Conservation (phyloP, 64 coral and sea anemone genomes). For the Stichodactyla mertensii region DNA sequence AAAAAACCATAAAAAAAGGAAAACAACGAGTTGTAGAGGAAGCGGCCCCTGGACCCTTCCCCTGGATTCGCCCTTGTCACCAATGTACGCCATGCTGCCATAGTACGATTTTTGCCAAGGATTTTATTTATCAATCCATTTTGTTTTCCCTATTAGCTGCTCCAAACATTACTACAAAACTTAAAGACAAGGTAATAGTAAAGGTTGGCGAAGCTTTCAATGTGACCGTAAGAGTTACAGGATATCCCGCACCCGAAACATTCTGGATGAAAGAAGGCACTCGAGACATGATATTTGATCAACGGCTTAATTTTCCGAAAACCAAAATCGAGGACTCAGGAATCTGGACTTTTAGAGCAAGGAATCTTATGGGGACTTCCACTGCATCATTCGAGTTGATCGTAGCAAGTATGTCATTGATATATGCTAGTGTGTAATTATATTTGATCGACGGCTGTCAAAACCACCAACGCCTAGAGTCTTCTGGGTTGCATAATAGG, state of each 20-base stretch:
- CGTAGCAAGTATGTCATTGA: slow-evolving; percentile 42
- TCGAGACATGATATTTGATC: slow-evolving; percentile 24
- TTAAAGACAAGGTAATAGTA: not conserved
- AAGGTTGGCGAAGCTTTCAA: slow-evolving; percentile 19
- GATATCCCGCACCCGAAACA: slow-evolving; percentile 30
- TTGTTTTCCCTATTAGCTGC: not conserved
- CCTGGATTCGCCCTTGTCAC: too few species aligned
- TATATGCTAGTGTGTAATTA: not conserved
- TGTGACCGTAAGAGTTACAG: slow-evolving; percentile 1
- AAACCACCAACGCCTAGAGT: too few species aligned
- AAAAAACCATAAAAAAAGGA: too few species aligned
- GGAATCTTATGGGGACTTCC: slow-evolving; percentile 44
- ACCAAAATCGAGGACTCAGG: slow-evolving; percentile 42
- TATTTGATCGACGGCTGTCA: not conserved
- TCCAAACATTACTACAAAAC: slow-evolving; percentile 37
- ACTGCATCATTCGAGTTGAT: slow-evolving; percentile 27
- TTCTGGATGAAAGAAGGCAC: slow-evolving; percentile 42
- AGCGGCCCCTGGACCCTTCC: too few species aligned
- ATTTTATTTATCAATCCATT: too few species aligned
- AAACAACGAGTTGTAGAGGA: too few species aligned
- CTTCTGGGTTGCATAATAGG: too few species aligned
- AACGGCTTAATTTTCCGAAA: slow-evolving; percentile 7
- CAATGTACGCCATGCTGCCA: too few species aligned
- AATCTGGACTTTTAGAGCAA: slow-evolving; percentile 42
- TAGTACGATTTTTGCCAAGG: too few species aligned